phyloP scores from a whole-genome alignment of 2,113 vertebrate genomes.

The Corydoras maculifer region DNA sequence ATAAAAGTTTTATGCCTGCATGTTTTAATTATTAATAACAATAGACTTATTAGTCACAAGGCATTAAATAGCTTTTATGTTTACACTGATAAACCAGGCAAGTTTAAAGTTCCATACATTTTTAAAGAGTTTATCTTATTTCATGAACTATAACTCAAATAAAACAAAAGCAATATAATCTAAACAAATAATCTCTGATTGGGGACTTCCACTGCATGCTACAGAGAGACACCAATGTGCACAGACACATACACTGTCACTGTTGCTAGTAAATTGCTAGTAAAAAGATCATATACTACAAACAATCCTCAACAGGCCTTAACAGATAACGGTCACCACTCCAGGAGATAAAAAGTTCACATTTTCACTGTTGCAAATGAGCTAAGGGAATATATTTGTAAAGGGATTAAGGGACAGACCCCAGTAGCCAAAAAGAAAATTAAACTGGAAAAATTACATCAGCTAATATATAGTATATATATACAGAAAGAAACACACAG shows the following conservation, averaged over 20 bases:
- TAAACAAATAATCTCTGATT: neutral
- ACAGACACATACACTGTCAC: no score
- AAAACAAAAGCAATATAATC: conserved; percentile 14
- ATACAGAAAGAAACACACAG: neutral
- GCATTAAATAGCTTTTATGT: neutral
- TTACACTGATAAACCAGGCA: conserved; percentile 9
- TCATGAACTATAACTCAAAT: neutral
- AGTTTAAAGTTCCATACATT: neutral
- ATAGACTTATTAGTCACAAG: neutral
- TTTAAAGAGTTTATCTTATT: neutral
- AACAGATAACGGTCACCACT: conserved; percentile 9
- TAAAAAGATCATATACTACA: no score
- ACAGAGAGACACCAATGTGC: no score
- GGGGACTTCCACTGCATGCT: neutral
- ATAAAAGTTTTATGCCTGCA: no score
- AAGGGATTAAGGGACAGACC: neutral
- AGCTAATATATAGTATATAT: neutral
- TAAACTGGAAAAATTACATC: neutral
- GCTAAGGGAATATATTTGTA: neutral
- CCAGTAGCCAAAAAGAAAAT: neutral
- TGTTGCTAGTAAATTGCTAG: no score
- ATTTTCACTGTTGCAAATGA: conserved; percentile 16
- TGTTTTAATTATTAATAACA: no score
- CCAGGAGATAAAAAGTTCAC: neutral
- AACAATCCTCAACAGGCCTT: no score